Conservation (phyloP, 2,113 vertebrate genomes). For the Ia io region DNA sequence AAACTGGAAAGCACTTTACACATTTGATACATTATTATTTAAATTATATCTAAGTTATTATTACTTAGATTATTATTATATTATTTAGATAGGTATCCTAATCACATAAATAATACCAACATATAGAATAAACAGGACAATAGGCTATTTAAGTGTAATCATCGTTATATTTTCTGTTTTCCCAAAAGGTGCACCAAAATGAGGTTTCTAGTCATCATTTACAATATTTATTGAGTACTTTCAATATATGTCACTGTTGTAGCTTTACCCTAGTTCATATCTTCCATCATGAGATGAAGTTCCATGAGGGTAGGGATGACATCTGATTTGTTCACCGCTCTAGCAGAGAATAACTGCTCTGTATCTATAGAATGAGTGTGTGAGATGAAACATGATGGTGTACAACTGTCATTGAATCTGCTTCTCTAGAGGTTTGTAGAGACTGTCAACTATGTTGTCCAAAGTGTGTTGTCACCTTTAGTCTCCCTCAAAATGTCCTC, state of each 20-base stretch:
- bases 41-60: not conserved
- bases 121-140: not conserved
- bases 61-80: not conserved
- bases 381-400: not conserved
- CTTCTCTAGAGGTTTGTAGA: not conserved
- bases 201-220: not conserved
- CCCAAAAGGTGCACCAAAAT: not conserved
- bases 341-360: not conserved
- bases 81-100: not conserved
- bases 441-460: not conserved
- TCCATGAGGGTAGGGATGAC: not conserved
- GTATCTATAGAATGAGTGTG: not conserved
- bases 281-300: not conserved
- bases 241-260: too few species aligned
- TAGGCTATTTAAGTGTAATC: not conserved
- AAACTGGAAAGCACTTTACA: not conserved
- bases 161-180: not conserved
- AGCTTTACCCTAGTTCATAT: not conserved
- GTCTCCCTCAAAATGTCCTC: not conserved
- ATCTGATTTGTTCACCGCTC: not conserved
- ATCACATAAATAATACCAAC: not conserved
- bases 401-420: not conserved
- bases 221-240: not conserved
- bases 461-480: not conserved
- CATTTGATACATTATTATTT: not conserved